Percentiles rank a stretch among this genome's conserved stretches.
These are phyloP conservation scores for Pachymerium ferrugineum DNA, from an alignment of 2,888 invertebrate species.

Conservation along the genomic window DNA sequence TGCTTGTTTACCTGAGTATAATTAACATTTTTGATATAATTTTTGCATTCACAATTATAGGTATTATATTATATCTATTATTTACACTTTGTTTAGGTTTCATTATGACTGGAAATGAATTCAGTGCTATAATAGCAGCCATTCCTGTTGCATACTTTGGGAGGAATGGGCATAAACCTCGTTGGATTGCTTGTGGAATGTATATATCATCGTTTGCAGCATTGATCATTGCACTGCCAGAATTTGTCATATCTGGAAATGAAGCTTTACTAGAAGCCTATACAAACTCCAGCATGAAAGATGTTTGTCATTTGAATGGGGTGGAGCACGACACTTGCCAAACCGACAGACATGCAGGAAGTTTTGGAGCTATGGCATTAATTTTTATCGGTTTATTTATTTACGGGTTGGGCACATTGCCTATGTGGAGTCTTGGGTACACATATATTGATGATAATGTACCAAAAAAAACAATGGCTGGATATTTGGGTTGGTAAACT, in stretches of 20 bases:
- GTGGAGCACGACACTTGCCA: not conserved
- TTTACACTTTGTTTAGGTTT: conserved; percentile 55
- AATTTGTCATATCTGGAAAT: conserved; percentile 62
- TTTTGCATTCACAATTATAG: too few species aligned
- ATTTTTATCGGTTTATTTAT: conserved; percentile 64
- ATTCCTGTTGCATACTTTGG: conserved; percentile 64
- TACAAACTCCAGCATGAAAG: conserved; percentile 7
- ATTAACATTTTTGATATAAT: too few species aligned
- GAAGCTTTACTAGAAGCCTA: conserved; percentile 45
- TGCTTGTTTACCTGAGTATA: too few species aligned
- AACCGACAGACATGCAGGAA: not conserved
- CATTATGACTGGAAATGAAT: conserved; percentile 67
- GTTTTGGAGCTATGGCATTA: conserved; percentile 55
- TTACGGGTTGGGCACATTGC: conserved; percentile 61
- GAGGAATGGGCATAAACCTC: conserved; percentile 63
- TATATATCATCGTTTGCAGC: conserved; percentile 61
- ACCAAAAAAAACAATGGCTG: conserved; percentile 59
- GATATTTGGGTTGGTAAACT: conserved; percentile 57
- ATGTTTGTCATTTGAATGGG: not conserved
- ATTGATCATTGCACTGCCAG: conserved; percentile 61
- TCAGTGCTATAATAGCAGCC: conserved; percentile 63
- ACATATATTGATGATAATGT: conserved; percentile 65
- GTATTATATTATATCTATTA: too few species aligned
- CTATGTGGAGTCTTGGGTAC: conserved; percentile 62
- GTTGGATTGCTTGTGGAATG: conserved; percentile 67